Evolutionary conservation across 1,140 invertebrate species (phyloP).

Genomic region (Anastrepha obliqua): DNA sequence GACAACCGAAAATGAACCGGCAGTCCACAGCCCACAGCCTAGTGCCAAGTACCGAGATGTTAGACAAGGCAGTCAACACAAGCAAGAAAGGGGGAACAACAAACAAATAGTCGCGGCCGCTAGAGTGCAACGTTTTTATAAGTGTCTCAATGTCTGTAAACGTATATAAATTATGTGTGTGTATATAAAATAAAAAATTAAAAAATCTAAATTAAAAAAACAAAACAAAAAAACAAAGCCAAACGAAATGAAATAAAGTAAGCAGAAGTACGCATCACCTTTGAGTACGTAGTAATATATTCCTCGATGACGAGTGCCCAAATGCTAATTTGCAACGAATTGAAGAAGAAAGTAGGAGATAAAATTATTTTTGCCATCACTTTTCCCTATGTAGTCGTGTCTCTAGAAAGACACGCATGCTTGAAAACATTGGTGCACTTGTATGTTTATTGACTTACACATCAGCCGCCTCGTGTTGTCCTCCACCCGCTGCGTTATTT

Average conservation of each 20-base stretch:
- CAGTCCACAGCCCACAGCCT: neutral
- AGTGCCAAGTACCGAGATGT: neutral
- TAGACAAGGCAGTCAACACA: neutral
- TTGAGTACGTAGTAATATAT: neutral
- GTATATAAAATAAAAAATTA: neutral
- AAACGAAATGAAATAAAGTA: neutral
- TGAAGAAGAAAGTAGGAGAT: neutral
- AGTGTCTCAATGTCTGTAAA: neutral
- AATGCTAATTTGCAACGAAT: neutral
- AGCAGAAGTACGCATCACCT: neutral
- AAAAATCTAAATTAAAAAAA: neutral
- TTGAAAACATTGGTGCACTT: neutral
- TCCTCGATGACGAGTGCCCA: neutral
- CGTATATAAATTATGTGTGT: neutral
- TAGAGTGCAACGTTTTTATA: constrained; percentile 1
- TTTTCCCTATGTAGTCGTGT: neutral
- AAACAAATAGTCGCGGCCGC: neutral
- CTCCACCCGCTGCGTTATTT: neutral
- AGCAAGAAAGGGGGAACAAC: neutral
- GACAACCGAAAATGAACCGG: neutral
- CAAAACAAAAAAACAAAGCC: no score
- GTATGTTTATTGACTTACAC: neutral
- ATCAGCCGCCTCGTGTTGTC: neutral
- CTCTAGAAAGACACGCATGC: neutral
- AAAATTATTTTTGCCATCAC: neutral